Conservation (phyloP, 1,140 invertebrate genomes). For the Lasioglossum baleicum region DNA sequence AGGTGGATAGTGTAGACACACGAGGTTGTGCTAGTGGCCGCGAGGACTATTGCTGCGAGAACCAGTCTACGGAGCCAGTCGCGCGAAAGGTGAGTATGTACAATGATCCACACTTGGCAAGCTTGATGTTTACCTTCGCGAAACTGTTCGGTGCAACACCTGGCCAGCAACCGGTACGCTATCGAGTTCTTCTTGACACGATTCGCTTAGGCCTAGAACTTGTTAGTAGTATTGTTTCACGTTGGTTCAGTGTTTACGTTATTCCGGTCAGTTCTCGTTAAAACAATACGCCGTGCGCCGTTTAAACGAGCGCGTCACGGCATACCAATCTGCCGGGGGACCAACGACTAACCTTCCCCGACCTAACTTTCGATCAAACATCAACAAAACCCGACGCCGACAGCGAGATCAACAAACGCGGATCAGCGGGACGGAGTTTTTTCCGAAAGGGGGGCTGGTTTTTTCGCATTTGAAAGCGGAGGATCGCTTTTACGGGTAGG, state of each 20-base stretch:
- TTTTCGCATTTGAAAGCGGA: too few relatives aligned
- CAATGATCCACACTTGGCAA: slow-evolving; percentile 5
- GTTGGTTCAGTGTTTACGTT: too few relatives aligned
- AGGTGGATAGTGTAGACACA: neutral
- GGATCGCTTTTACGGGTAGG: slow-evolving; percentile 3
- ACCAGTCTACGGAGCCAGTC: neutral
- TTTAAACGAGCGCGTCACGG: neutral
- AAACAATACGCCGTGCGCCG: too few relatives aligned
- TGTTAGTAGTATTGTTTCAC: too few relatives aligned
- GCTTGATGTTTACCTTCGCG: slow-evolving; percentile 9
- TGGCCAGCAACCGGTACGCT: too few relatives aligned
- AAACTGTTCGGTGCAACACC: too few relatives aligned
- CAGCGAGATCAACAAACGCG: too few relatives aligned
- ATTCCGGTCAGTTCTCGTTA: too few relatives aligned
- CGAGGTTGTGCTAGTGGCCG: slow-evolving; percentile 18
- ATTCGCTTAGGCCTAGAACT: neutral
- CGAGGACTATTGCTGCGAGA: slow-evolving; percentile 22
- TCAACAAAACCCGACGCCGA: neutral
- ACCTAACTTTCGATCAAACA: neutral
- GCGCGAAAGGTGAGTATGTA: slow-evolving; percentile 34
- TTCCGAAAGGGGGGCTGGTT: too few relatives aligned
- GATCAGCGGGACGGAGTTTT: too few relatives aligned
- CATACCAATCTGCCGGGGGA: neutral
- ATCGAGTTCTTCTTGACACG: neutral
- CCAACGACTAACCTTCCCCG: neutral